A percentile compares a stretch with the other conserved stretches of the same genome.
Evolutionary conservation across 2,888 invertebrate genomes (phyloP).

Genomic region (Escarpia spicata): DNA sequence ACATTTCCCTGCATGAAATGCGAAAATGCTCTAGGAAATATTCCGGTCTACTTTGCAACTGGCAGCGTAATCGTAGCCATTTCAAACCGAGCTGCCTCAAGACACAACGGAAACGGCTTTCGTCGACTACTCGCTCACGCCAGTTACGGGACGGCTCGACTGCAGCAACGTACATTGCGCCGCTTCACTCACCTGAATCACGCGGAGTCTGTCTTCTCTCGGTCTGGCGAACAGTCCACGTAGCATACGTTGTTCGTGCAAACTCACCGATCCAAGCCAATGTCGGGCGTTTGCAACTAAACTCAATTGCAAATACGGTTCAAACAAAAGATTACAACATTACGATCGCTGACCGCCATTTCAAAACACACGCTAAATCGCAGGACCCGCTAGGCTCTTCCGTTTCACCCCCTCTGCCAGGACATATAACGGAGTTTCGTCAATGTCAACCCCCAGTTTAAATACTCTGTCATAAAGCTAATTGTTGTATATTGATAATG

Average conservation of each 20-base stretch:
- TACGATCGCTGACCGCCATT: neutral
- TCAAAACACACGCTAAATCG: constrained; percentile 5
- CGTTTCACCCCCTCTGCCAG: neutral
- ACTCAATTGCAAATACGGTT: neutral
- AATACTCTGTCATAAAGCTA: neutral
- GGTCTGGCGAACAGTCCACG: neutral
- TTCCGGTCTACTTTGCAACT: neutral
- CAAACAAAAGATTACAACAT: constrained; percentile 16
- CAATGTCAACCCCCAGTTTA: neutral
- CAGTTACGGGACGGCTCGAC: neutral
- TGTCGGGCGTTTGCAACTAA: neutral
- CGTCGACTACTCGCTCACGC: neutral
- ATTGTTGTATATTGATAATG: neutral
- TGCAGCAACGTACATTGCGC: neutral
- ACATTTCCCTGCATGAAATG: neutral
- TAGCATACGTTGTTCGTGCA: neutral
- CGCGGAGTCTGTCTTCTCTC: neutral
- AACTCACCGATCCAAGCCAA: neutral
- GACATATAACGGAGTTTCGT: neutral
- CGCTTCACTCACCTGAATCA: neutral
- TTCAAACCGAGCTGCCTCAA: neutral
- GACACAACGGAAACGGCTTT: neutral
- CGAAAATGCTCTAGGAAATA: neutral
- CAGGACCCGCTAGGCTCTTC: neutral
- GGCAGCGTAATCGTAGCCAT: neutral